Evolutionary conservation across 1,140 invertebrate genomes (phyloP), one percentile per base, ranked within the genome.

Genomic region (Lepidurus arcticus): DNA sequence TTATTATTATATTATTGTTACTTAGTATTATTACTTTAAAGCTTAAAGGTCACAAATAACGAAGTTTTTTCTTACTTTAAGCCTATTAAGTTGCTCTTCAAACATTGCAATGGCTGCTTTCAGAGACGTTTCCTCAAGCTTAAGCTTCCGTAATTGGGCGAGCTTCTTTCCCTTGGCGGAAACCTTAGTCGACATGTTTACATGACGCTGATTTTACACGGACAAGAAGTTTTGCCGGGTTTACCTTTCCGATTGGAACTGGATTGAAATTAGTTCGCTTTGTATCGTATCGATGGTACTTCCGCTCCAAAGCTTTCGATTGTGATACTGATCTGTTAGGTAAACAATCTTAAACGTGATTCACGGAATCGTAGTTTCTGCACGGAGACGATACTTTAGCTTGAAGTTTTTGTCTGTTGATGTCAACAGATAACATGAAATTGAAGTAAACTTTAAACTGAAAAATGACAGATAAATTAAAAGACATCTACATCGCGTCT

Each of bases 81-180:
- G 53, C 53, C 53, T 13, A 65, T 65, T 65, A n/a, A 65, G 13
- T 21, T 65, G 53, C 53, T 65, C 53, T 65, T 65, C 53, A 21
- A 65, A 65, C 53, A 65, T 65, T 65, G 53, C 53, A 65, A 65
- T 65, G 53, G 53, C 53, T 21, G 53, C 53, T 16, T 16, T 65
- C 1, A 65, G 53, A 21, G 53, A 65, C 53, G 53, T 65, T 65
- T 65, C 53, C 21, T 65, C 53, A 65, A 65, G 53, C 13, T 65
- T 65, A 13, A 65, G 21, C 21, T 65, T 65, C 16, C 53, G 53
- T 65, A 65, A 21, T 21, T 65, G 53, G 21, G 53, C 53, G 16
- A 65, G 53, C 53, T 65, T 65, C 21, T 65, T 65, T 7, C 53
- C 53, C 21, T 65, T 65, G 16, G 8, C 53, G 53, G 53, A 65